Conservation (phyloP, 2,797 vertebrate species). For the Smutsia gigantea region DNA sequence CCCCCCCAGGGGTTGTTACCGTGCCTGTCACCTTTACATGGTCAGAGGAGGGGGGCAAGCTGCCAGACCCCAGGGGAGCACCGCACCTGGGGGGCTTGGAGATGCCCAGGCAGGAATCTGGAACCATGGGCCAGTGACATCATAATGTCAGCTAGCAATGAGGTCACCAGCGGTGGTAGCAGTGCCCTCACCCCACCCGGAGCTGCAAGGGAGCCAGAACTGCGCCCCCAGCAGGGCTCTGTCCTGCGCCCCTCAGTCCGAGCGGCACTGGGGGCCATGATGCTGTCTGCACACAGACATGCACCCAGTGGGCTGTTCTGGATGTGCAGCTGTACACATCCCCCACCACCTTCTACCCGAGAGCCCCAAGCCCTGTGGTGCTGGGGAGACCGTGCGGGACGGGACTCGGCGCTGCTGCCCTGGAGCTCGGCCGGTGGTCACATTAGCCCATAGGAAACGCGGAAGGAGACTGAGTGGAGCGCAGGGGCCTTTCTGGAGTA, state of each 20-base stretch:
- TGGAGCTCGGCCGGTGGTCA: not conserved
- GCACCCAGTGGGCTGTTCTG: not conserved
- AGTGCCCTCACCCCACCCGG: conserved; percentile 3
- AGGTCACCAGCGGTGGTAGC: conserved; percentile 63
- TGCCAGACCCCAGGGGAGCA: conserved; percentile 61
- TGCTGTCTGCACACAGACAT: not conserved
- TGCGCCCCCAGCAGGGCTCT: not conserved
- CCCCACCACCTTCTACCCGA: not conserved
- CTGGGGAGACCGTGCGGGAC: not conserved
- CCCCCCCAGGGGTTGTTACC: conserved; percentile 46
- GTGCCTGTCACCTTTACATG: conserved; percentile 50
- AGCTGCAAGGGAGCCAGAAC: not conserved
- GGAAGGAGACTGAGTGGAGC: not conserved
- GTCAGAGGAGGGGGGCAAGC: not conserved
- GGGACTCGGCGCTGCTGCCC: not conserved
- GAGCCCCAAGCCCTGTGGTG: not conserved
- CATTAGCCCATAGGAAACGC: fast-evolving
- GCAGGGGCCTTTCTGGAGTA: not conserved
- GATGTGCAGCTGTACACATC: not conserved
- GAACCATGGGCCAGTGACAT: conserved; percentile 61
- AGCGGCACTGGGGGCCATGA: not conserved
- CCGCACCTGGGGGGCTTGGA: conserved; percentile 29
- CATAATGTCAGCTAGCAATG: conserved; percentile 72
- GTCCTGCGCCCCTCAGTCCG: not conserved
- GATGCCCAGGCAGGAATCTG: conserved; percentile 55